Base-by-base conservation (phyloP, 2,797 vertebrate genomes). In the Enteromius mattozi region DNA sequence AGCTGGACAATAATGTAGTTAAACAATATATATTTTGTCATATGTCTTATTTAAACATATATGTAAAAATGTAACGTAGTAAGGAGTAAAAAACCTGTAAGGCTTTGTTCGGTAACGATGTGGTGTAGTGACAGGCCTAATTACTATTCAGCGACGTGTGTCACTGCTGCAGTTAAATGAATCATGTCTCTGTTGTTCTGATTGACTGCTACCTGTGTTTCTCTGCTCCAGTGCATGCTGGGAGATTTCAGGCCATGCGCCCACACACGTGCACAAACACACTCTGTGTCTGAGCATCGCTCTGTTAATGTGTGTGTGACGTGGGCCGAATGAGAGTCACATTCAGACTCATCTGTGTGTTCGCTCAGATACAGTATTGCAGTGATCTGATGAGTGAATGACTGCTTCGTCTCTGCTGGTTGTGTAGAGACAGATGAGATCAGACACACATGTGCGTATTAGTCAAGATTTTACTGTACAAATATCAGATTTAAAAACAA, bases 271-370 rank as follows among this genome's bases (percentile, higher is more conserved):
- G 45, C 79, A 59, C 71, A 49, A 56, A 69, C n/a, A 33, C 70
- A 80, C 83, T 86, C 7, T 35, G 63, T 66, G 63, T 66, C 16
- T 19, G 63, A 66, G 63, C 16, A 0, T 17, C 30, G 30, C 16
- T 66, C 88, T 88, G 89, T 88, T 85, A 87, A 66, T 19, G 91
- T 90, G 80, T 91, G 85, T 77, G 69, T 81, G 84, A 37, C 30
- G 24, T 77, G 91, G 91, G 92, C 90, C 74, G 3, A 0, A 16
- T 78, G 90, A 93, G 42, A 91, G 89, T 92, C 87, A 75, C 68
- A 54, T 47, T 78, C 33, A 59, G 19, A 40, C 35, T 77, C 33
- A 1, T 59, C 13, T 61, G 35, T 74, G 24, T 74, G 6, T 27
- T 74, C 17, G 1, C 6, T 56, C 33, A n/a, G 12, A 56, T 37